Evolutionary conservation across 2,888 invertebrate species (phyloP).

Genomic region (Electrophaes corylata): DNA sequence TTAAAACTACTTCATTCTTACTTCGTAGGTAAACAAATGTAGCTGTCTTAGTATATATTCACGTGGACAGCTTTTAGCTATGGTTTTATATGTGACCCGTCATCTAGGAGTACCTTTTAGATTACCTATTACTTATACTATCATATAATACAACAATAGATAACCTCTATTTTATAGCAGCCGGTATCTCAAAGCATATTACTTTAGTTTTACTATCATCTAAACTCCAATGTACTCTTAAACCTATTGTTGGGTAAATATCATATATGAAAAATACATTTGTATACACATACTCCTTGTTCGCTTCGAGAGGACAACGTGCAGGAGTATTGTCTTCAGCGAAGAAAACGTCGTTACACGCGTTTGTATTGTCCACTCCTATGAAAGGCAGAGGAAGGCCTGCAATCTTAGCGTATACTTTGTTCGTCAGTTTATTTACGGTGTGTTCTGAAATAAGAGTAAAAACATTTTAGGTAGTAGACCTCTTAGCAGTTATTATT

Average conservation of each 20-base stretch:
- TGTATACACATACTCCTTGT: constrained; percentile 87
- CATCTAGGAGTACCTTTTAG: too few relatives aligned
- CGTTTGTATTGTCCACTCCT: constrained; percentile 76
- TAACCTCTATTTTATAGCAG: too few relatives aligned
- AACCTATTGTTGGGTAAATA: constrained; percentile 73
- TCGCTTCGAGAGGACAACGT: constrained; percentile 87
- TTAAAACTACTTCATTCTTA: too few relatives aligned
- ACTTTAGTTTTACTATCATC: constrained; percentile 70
- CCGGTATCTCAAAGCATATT: constrained; percentile 87
- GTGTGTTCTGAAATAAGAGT: constrained; percentile 64
- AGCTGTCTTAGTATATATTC: too few relatives aligned
- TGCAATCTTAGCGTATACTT: constrained; percentile 78
- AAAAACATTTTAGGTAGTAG: too few relatives aligned
- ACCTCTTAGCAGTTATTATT: too few relatives aligned
- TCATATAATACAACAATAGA: too few relatives aligned
- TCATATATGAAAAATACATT: constrained; percentile 79
- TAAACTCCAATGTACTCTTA: constrained; percentile 86
- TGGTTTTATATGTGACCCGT: too few relatives aligned
- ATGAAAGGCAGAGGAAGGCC: constrained; percentile 88
- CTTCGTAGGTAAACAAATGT: too few relatives aligned
- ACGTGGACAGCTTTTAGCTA: too few relatives aligned
- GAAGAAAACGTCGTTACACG: constrained; percentile 47
- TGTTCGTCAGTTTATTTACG: constrained; percentile 77
- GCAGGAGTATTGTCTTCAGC: constrained; percentile 71
- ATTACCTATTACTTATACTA: too few relatives aligned